phyloP scores from a whole-genome alignment of 1,140 invertebrate species.

The Oscheius sp. region DNA sequence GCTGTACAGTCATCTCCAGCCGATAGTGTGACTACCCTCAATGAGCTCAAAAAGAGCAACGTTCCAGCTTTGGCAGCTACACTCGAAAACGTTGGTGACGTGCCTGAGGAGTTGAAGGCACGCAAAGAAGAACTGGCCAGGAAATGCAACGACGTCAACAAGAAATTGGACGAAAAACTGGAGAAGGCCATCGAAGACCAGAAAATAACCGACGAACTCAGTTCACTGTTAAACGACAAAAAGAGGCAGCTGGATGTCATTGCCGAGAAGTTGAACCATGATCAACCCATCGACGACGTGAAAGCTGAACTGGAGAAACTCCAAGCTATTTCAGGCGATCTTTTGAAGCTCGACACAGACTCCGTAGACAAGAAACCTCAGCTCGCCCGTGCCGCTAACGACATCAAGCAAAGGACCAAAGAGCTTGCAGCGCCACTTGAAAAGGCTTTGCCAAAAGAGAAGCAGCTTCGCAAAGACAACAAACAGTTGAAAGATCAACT shows the following conservation, averaged over 20 bases:
- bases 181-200: constrained; percentile 12
- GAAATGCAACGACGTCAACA: background rate
- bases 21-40: background rate
- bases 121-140: background rate
- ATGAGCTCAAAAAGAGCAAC: constrained; percentile 6
- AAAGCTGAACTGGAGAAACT: constrained; percentile 22
- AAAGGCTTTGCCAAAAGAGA: constrained; percentile 11
- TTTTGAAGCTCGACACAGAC: constrained; percentile 3
- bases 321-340: constrained; percentile 5
- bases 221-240: background rate
- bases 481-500: background rate
- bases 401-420: constrained; percentile 28
- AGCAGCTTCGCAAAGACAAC: background rate
- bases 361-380: too few species aligned
- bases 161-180: constrained; percentile 5
- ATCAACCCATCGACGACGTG: constrained; percentile 18
- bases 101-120: background rate
- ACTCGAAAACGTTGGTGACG: constrained; percentile 10
- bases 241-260: constrained; percentile 18
- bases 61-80: background rate
- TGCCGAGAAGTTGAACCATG: constrained; percentile 14
- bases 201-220: constrained; percentile 12
- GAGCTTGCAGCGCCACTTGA: constrained; percentile 19
- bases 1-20: background rate
- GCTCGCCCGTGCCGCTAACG: constrained; percentile 16